Base-by-base conservation (phyloP, 2,113 vertebrate species). In the Prionailurus viverrinus region DNA sequence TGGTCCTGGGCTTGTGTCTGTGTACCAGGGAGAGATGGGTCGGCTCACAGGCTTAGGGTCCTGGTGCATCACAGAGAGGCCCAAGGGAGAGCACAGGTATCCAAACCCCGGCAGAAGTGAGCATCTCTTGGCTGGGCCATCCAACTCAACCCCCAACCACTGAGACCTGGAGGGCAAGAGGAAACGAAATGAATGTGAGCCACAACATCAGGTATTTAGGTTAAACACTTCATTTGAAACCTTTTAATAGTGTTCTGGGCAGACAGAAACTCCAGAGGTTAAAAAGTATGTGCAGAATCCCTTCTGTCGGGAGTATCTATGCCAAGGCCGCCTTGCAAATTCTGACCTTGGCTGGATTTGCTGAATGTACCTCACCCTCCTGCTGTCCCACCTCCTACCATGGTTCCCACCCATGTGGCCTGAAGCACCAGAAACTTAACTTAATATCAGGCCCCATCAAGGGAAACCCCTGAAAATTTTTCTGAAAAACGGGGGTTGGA, bases 331-430 rank as follows among this genome's bases (percentile, higher is more conserved):
- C 11, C 8, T 5, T 27, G 39, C n/a, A 66, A 41, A 69, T 55
- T 21, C 79, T 73, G 82, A 31, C 41, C 13, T 2, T 31, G 76
- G 36, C 23, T 89, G 13, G n/a, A 6, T 82, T 71, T 29, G 33
- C 27, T 86, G 36, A 63, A 36, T 33, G 58, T 4, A 4, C 27
- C n/a, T 11, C 5, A 10, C 27, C 27, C 2, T 41, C 51, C 27
- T 23, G 11, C 27, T 18, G n/a, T 5, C 55, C 45, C 82, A 2
- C 63, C 36, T 55, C 1, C 0, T 14, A 18, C 33, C 53, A 12
- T 0, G 4, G 25, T 11, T 41, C 21, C 48, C 2, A 11, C 10
- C n/a, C 23, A 9, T 8, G 0, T 4, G 18, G 21, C 65, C 71
- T 11, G 7, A 91, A 27, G 48, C 39, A 55, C 39, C 41, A 48